Conservation (phyloP, 2,113 vertebrate genomes). For the Microcebus murinus region DNA sequence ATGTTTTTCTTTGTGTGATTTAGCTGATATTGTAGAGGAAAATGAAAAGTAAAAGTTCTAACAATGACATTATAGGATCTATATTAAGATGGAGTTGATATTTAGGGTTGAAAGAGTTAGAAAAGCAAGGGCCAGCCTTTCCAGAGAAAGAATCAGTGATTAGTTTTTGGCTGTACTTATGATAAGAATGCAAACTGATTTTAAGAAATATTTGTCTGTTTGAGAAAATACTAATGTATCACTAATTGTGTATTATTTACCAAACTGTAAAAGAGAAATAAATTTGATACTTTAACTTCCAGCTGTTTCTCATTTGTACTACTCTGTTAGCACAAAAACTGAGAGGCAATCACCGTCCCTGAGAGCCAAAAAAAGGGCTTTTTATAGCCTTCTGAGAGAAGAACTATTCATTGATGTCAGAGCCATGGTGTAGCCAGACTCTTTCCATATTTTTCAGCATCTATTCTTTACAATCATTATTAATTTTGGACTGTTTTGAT, state of each 20-base stretch:
- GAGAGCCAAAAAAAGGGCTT: background rate
- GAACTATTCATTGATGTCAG: background rate
- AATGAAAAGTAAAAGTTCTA: background rate
- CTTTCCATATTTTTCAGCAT: background rate
- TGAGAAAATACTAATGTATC: constrained; percentile 19
- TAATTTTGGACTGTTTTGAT: background rate
- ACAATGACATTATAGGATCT: background rate
- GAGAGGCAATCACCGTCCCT: background rate
- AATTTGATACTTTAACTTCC: background rate
- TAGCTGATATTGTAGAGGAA: background rate
- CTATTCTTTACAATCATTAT: background rate
- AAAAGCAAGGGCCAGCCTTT: background rate
- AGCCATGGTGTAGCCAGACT: background rate
- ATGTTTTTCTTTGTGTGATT: background rate
- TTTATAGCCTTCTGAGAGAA: background rate
- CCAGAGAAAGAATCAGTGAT: background rate
- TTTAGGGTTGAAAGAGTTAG: background rate
- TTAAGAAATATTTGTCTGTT: background rate
- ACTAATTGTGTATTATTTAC: background rate
- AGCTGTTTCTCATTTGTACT: background rate
- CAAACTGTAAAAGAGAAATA: background rate
- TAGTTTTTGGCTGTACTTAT: background rate
- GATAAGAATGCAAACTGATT: background rate
- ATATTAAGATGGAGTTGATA: background rate
- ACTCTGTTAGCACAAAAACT: background rate